Evolutionary conservation across 2,888 invertebrate species (phyloP), one percentile per base, ranked within the genome.

Genomic region (Choristoneura rosaceana): DNA sequence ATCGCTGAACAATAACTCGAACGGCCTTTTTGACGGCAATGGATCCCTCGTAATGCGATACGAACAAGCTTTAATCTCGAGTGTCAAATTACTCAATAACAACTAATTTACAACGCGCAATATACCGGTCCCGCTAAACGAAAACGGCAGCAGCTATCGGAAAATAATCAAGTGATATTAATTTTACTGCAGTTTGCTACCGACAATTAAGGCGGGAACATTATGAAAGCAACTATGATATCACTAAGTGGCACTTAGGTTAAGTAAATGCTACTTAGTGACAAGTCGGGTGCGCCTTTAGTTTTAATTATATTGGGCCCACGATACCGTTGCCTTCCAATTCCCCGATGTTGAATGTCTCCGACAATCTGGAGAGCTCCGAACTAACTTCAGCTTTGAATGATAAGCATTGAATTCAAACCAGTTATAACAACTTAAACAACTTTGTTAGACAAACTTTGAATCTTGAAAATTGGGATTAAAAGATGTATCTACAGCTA

Each of bases 161-260:
- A 50, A n/a, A 64, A n/a, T 47, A 45, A 71, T 71, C 38, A 50
- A 47, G 59, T 52, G 47, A 81, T 80, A 76, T 82, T 79, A 79
- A 82, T 82, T 82, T 84, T 79, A 84, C 77, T 78, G 79, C 79
- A 76, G 79, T 80, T 79, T 82, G 82, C 83, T 84, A 81, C 78
- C 76, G 78, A 78, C 79, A 81, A 81, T 82, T 79, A 79, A 77
- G 74, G 70, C 71, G 69, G 66, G 41, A 63, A 76, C 79, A 78
- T 82, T 82, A 81, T 80, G 80, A 80, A 81, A 80, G 80, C 81
- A 78, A 83, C 83, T 84, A 78, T 81, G 83, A 84, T 86, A 89
- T 85, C 78, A 78, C 81, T 87, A 87, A 91, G 89, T 87, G 88
- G 79, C 88, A 87, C 88, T 90, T 89, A 89, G 81, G 81, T 83